Base-by-base conservation (phyloP, 2,888 invertebrate genomes). In the Lycophotia porphyrea region DNA sequence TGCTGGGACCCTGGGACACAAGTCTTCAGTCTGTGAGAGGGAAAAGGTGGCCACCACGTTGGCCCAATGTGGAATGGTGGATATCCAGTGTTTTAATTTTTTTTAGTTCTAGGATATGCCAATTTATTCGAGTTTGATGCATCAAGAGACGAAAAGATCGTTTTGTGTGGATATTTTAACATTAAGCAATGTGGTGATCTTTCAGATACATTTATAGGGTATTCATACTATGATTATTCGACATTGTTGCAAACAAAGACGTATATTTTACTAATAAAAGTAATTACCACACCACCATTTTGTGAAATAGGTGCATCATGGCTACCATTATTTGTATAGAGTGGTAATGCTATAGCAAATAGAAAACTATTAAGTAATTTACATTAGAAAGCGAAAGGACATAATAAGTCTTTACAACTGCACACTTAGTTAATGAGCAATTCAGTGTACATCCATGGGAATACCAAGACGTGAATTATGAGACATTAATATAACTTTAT, bases 281-380 rank as follows among this genome's bases (percentile, higher is more conserved):
- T 52, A 60, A 64, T 47, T 39, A 64, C 39, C 39, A 47, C 52
- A 64, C 18, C 18, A 55, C 21, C 58, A 36, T 58, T 55, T 42
- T n/a, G 42, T 60, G 58, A 60, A 64, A 60, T n/a, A 80, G 49
- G n/a, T 60, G 55, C 49, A 73, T n/a, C 27, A 80, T 49, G 24
- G n/a, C 47, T 7, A 44, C 42, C n/a, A 65, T 80, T 78, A 80
- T 47, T 36, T 80, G 34, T 49, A 8, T 18, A 64, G 11, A 64
- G 8, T 36, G 34, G 7, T 42, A 64, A 71, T 79, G 34, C n/a
- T 55, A 79, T 64, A 58, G 64, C 55, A 55, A 39, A 78, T 61
- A 52, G 71, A 39, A 39, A 49, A 69, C 52, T 63, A n/a, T 60
- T 15, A 31, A 49, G 39, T 36, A 61, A 66, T 74, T 78, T 66